Evolutionary conservation across 1,140 invertebrate species (phyloP).

Genomic region (Anoplolepis gracilipes): DNA sequence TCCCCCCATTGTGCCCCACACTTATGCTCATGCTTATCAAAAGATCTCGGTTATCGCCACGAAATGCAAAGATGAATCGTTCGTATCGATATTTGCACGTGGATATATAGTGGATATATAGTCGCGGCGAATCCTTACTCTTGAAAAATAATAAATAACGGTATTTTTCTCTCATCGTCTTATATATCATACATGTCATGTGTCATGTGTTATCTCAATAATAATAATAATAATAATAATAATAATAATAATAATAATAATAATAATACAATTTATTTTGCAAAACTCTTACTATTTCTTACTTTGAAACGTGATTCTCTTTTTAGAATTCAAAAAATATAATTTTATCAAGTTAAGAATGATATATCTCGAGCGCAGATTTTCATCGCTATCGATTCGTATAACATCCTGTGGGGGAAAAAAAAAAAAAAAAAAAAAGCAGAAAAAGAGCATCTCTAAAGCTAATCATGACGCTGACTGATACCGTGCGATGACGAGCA

Average conservation of each 20-base stretch:
- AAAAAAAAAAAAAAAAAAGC: background rate
- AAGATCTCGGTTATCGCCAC: conserved; percentile 33
- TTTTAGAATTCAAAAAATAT: background rate
- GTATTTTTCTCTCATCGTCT: background rate
- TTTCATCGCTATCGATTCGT: background rate
- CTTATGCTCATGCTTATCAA: conserved; percentile 26
- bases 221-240: no score
- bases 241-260: no score
- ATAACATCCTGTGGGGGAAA: background rate
- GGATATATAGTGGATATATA: background rate
- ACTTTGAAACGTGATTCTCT: background rate
- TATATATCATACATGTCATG: no score
- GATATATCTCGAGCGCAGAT: background rate
- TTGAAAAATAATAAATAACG: no score
- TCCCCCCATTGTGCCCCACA: background rate
- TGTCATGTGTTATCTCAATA: no score
- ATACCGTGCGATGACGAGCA: background rate
- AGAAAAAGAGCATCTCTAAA: background rate
- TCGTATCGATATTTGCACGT: background rate
- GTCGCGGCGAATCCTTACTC: background rate
- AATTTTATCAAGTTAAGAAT: background rate
- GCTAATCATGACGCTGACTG: background rate
- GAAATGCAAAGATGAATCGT: background rate
- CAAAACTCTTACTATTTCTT: background rate
- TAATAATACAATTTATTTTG: conserved; percentile 2